phyloP scores from a whole-genome alignment of 1,140 invertebrate species.

The Penaeus indicus region DNA sequence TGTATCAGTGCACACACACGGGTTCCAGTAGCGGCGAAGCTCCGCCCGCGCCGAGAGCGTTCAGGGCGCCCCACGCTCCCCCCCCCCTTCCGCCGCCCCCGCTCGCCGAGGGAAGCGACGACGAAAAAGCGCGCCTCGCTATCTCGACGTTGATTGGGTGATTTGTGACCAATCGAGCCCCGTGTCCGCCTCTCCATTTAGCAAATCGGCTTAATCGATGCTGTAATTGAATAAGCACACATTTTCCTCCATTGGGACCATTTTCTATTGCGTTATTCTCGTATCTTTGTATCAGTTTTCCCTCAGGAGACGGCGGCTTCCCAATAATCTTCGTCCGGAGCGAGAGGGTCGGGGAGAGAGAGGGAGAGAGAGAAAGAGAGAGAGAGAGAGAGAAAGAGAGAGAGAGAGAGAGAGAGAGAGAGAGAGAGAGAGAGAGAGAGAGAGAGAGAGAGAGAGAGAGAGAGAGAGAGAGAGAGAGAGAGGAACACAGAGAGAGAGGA shows the following conservation, averaged over 20 bases:
- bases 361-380: not conserved
- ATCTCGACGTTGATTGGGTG: constrained; percentile 14
- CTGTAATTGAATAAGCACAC: constrained; percentile 57
- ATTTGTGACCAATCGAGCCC: constrained; percentile 36
- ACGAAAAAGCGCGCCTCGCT: not conserved
- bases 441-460: not conserved
- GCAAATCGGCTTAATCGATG: constrained; percentile 57
- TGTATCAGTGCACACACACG: too few relatives aligned
- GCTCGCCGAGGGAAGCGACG: constrained; percentile 23
- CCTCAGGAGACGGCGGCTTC: not conserved
- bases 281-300: not conserved
- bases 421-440: not conserved
- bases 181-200: constrained; percentile 53
- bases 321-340: constrained; percentile 1
- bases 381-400: not conserved
- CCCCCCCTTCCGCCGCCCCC: too few relatives aligned
- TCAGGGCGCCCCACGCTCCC: too few relatives aligned
- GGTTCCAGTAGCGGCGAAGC: too few relatives aligned
- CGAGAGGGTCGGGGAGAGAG: not conserved
- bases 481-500: not conserved
- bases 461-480: not conserved
- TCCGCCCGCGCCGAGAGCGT: too few relatives aligned
- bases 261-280: constrained; percentile 51
- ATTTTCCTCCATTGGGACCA: constrained; percentile 34
- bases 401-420: not conserved